Evolutionary conservation across 2,888 invertebrate species (phyloP).

Genomic region (Hypomecis atomaria): DNA sequence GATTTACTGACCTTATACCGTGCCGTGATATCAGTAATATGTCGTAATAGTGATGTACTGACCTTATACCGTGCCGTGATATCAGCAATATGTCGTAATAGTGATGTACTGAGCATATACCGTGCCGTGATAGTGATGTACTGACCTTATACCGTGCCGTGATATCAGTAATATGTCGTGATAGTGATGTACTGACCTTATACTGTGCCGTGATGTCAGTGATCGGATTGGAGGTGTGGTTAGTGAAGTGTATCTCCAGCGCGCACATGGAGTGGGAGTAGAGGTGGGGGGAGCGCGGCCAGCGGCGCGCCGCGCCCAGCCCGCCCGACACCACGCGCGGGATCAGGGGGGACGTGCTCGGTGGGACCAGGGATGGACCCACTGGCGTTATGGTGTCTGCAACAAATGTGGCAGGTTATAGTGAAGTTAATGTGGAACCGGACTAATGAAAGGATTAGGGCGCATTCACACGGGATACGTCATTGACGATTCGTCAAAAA

Average conservation of each 20-base stretch:
- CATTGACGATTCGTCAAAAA: too few relatives aligned
- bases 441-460: too few relatives aligned
- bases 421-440: too few relatives aligned
- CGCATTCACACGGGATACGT: too few relatives aligned
- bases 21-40: too few relatives aligned
- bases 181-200: constrained; percentile 82
- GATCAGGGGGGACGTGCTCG: constrained; percentile 84
- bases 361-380: constrained; percentile 62
- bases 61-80: too few relatives aligned
- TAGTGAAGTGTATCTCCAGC: constrained; percentile 91
- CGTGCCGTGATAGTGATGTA: too few relatives aligned
- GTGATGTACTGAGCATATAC: too few relatives aligned
- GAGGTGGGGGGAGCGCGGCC: constrained; percentile 91
- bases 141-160: too few relatives aligned
- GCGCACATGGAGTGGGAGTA: constrained; percentile 93
- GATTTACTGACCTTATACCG: too few relatives aligned
- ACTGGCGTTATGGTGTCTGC: constrained; percentile 80
- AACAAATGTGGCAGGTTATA: not conserved
- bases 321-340: constrained; percentile 90
- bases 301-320: constrained; percentile 85
- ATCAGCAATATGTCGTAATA: too few relatives aligned
- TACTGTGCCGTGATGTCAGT: constrained; percentile 88
- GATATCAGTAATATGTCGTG: not conserved
- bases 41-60: too few relatives aligned
- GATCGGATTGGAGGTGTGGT: constrained; percentile 87